A percentile compares a stretch with the other conserved stretches of the same genome.
phyloP scores from a whole-genome alignment of 2,113 vertebrate genomes.

The Menura novaehollandiae region DNA sequence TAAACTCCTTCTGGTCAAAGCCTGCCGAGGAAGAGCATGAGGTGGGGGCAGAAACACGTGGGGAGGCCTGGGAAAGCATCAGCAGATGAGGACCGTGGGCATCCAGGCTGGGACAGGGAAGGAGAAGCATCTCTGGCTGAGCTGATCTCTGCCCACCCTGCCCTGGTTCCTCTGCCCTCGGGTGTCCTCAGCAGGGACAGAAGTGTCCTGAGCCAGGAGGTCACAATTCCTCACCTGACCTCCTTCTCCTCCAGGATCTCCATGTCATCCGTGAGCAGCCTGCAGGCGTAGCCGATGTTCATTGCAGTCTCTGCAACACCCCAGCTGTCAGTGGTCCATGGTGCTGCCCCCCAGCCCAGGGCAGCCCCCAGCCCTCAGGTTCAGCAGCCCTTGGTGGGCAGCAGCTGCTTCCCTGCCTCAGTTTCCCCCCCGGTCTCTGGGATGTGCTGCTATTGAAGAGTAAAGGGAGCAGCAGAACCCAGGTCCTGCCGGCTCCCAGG shows the following conservation, averaged over 20 bases:
- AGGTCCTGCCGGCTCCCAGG: neutral
- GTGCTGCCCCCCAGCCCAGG: neutral
- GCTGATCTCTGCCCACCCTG: neutral
- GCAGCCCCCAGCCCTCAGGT: neutral
- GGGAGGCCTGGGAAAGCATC: neutral
- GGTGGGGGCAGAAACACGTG: neutral
- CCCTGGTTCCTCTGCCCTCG: fast-evolving
- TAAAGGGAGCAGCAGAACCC: neutral
- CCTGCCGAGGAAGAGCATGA: neutral
- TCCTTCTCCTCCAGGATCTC: slow-evolving; percentile 83
- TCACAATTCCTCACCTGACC: slow-evolving; percentile 65
- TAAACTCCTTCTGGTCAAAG: neutral
- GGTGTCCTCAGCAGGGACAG: neutral
- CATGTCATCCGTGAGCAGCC: slow-evolving; percentile 81
- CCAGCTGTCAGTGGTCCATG: fast-evolving
- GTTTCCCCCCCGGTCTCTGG: neutral
- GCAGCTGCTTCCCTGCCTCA: neutral
- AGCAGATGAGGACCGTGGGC: neutral
- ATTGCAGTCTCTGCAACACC: slow-evolving; percentile 83
- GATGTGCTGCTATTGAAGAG: neutral
- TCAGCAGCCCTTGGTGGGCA: neutral
- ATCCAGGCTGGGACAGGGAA: neutral
- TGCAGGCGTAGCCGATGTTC: slow-evolving; percentile 89
- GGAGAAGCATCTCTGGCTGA: neutral
- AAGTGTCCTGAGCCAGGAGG: neutral